Conservation (phyloP, 2,113 vertebrate genomes). For the Myocastor coypus region DNA sequence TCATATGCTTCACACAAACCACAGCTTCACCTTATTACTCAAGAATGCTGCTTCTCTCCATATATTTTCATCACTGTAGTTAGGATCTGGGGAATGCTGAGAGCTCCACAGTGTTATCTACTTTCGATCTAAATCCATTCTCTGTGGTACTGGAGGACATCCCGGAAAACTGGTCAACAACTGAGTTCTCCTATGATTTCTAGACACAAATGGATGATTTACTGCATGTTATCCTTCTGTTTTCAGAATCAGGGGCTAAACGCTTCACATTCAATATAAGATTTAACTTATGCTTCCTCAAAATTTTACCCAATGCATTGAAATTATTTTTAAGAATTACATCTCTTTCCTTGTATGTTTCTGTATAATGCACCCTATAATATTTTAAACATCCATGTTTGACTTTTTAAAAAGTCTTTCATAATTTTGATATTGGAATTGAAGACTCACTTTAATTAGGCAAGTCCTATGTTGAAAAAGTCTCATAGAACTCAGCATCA, state of each 20-base stretch:
- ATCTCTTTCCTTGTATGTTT: background rate
- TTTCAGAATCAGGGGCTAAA: background rate
- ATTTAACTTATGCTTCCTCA: background rate
- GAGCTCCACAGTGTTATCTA: background rate
- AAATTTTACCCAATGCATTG: background rate
- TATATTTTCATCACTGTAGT: background rate
- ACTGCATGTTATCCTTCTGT: background rate
- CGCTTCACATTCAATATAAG: background rate
- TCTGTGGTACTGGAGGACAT: background rate
- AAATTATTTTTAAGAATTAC: background rate
- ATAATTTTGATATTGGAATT: background rate
- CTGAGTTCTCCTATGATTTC: background rate
- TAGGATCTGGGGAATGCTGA: background rate
- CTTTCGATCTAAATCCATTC: background rate
- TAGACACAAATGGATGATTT: background rate
- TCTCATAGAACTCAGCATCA: background rate
- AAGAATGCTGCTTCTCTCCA: background rate
- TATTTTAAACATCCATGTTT: background rate
- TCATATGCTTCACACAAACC: rapidly evolving
- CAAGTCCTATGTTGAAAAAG: background rate
- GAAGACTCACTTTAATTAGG: background rate
- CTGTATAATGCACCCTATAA: background rate
- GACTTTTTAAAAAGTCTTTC: background rate
- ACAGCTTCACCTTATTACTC: background rate
- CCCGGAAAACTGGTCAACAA: background rate